Base-by-base conservation (phyloP, 1,140 invertebrate genomes). In the Megalonaias nervosa region DNA sequence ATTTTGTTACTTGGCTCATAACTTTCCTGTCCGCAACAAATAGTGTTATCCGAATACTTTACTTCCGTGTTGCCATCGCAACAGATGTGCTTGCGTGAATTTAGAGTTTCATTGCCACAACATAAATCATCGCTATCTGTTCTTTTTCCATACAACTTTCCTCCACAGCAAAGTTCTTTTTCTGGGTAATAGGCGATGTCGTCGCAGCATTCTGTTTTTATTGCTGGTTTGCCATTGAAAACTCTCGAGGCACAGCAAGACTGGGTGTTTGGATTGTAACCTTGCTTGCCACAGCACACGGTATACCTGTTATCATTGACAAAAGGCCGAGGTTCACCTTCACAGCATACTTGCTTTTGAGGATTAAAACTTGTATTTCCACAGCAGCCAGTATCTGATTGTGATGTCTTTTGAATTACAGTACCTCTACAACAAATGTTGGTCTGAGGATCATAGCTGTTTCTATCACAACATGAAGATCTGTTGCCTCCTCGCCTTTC, bases 351-450 rank as follows among this genome's bases (percentile, higher is more conserved):
- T 67, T 78, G 48, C 17, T 23, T 78, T 67, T 26, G 13, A 58
- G 76, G 71, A 74, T 71, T 31, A n/a, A 17, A 31, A n/a, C 65
- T 17, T n/a, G 65, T n/a, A 11, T 67, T 31, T 6, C 19, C 65
- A 4, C 65, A 17, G 65, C 65, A 31, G 2, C 6, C 16, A 21
- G 16, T 31, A 21, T 73, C 59, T 48, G 38, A 38, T 23, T 67
- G 58, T 13, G 76, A 71, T 21, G 71, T 56, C 15, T 73, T 59
- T 1, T 56, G 67, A 48, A 48, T 6, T 23, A 73, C 60, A 4
- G 73, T 73, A 17, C 69, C 71, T 58, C 74, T 60, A 64, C 76
- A 78, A 55, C 76, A 78, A 17, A 78, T 78, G 16, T 59, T 57
- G 1, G 23, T 68, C 19, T 78, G 71, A 17, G 55, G 65, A 58